Conservation (phyloP, 2,113 vertebrate species). For the Pantherophis guttatus region DNA sequence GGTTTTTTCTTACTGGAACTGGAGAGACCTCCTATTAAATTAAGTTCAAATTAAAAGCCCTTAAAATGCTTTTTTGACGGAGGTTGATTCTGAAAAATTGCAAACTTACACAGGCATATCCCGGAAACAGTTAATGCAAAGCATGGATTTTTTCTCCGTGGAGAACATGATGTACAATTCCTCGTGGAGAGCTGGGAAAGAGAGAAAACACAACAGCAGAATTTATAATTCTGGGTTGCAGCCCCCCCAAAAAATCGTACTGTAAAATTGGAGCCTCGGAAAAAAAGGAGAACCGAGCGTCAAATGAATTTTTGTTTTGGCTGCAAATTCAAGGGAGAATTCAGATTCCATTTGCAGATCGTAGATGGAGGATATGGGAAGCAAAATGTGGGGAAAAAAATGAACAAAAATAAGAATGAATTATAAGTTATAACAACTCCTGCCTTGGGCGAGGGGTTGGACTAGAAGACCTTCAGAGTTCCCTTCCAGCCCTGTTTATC, state of each 20-base stretch:
- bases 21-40: background rate
- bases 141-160: constrained; percentile 90
- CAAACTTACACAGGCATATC: constrained; percentile 90
- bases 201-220: background rate
- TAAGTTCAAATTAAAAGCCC: background rate
- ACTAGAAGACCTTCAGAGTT: background rate
- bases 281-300: background rate
- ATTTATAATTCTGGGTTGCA: background rate
- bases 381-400: background rate
- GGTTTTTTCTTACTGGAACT: no score
- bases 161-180: constrained; percentile 96
- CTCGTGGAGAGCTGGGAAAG: constrained; percentile 80
- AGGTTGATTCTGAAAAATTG: no score
- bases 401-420: background rate
- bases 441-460: background rate
- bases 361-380: background rate
- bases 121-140: constrained; percentile 95
- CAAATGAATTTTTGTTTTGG: background rate
- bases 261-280: background rate
- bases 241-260: background rate
- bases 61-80: background rate
- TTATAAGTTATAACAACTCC: background rate
- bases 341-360: background rate
- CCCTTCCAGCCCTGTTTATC: background rate
- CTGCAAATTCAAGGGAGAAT: background rate